A percentile compares a stretch with the other conserved stretches of the same genome.
phyloP scores from a whole-genome alignment of 2,113 vertebrate genomes.

The Amazona vittata region DNA sequence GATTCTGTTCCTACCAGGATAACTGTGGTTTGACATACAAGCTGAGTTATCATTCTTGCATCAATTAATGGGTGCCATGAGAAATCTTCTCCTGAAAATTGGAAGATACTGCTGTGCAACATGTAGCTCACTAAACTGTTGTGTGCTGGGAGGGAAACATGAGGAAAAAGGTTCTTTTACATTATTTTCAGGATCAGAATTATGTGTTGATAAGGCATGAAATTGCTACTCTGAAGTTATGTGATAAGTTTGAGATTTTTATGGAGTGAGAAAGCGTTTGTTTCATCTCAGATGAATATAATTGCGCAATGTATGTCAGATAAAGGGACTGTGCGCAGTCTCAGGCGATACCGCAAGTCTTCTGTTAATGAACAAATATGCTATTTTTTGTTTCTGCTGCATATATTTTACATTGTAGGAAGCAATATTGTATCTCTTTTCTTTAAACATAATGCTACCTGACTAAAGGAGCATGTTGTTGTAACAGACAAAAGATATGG shows the following conservation, averaged over 20 bases:
- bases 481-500: neutral
- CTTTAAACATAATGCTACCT: neutral
- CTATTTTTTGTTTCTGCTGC: neutral
- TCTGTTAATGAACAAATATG: neutral
- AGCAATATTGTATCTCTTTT: neutral
- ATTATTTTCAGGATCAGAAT: neutral
- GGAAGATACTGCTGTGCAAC: accelerated
- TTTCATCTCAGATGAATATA: neutral
- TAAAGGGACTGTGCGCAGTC: neutral
- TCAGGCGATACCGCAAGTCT: neutral
- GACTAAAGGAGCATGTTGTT: neutral
- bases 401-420: neutral
- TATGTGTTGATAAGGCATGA: neutral
- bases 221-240: neutral
- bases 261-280: neutral
- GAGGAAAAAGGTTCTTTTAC: neutral
- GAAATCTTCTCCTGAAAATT: neutral
- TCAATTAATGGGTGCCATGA: neutral
- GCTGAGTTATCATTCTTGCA: neutral
- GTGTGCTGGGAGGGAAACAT: neutral
- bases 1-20: accelerated
- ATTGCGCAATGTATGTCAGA: neutral
- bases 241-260: neutral
- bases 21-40: neutral
- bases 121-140: neutral